Percentiles rank a stretch among this genome's conserved stretches.
Conservation (phyloP, 2,888 invertebrate genomes). For the Saturnia pavonia region DNA sequence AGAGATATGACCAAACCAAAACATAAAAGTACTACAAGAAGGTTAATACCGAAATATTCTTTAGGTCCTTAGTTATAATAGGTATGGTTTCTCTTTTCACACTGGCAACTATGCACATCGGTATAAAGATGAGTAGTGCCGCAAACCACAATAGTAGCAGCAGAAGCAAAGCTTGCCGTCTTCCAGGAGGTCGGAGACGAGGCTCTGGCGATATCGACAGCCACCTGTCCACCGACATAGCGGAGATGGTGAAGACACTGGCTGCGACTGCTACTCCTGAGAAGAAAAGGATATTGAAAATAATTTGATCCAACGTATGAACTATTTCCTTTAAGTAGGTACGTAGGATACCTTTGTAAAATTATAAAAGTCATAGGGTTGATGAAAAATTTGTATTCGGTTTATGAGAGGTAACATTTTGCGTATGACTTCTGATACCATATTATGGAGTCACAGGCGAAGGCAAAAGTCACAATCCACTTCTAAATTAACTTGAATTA, state of each 20-base stretch:
- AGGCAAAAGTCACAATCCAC: no score
- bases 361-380: no score
- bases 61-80: constrained; percentile 56
- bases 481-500: no score
- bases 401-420: no score
- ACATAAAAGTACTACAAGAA: not conserved
- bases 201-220: constrained; percentile 85
- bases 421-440: no score
- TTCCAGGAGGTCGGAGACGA: constrained; percentile 83
- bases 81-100: constrained; percentile 66
- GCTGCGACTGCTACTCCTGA: constrained; percentile 88
- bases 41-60: constrained; percentile 64
- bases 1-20: no score
- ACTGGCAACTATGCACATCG: constrained; percentile 80
- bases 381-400: no score
- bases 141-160: constrained; percentile 85
- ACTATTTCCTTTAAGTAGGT: no score
- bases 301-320: no score
- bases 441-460: no score
- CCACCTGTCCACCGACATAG: constrained; percentile 90
- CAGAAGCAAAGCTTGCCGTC: constrained; percentile 83
- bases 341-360: no score
- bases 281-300: not conserved
- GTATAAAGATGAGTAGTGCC: constrained; percentile 85
- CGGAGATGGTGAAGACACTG: constrained; percentile 89